phyloP scores from a whole-genome alignment of 2,797 vertebrate genomes.

The Sebastes trivittatus region DNA sequence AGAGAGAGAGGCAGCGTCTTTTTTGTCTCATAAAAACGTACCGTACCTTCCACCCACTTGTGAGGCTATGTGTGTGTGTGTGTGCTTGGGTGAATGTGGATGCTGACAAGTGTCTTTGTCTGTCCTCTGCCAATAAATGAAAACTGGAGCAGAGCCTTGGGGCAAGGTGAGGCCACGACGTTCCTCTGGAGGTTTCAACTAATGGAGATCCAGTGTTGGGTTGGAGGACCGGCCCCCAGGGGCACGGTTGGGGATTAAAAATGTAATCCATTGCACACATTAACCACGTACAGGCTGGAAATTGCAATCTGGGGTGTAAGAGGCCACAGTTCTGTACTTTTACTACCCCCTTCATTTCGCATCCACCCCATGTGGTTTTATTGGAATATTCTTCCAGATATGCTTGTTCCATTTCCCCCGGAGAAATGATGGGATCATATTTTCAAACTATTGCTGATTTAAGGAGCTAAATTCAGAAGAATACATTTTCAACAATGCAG shows the following conservation, averaged over 20 bases:
- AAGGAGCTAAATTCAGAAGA: background rate
- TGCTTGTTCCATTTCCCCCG: background rate
- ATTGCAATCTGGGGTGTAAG: slow-evolving; percentile 36
- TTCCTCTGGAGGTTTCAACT: slow-evolving; percentile 75
- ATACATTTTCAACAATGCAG: background rate
- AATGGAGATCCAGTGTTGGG: slow-evolving; percentile 81
- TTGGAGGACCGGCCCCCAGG: slow-evolving; percentile 43
- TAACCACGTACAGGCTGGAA: slow-evolving; percentile 31
- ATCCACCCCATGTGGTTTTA: background rate
- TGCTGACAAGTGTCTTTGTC: slow-evolving; percentile 75
- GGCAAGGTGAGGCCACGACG: slow-evolving; percentile 71
- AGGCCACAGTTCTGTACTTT: background rate
- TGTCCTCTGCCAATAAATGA: slow-evolving; percentile 71
- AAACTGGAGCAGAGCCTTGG: slow-evolving; percentile 79
- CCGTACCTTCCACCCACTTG: slow-evolving; percentile 24
- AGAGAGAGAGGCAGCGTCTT: background rate
- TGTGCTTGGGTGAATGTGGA: slow-evolving; percentile 23
- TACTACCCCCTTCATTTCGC: background rate
- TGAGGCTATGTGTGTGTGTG: background rate
- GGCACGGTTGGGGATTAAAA: slow-evolving; percentile 59
- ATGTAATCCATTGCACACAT: slow-evolving; percentile 65
- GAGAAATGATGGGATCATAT: background rate
- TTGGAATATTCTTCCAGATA: background rate
- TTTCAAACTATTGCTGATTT: background rate
- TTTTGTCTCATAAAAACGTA: slow-evolving; percentile 9